Evolutionary conservation across 2,113 vertebrate species (phyloP), one percentile per base, ranked within the genome.

Genomic region (Barnardius zonarius): DNA sequence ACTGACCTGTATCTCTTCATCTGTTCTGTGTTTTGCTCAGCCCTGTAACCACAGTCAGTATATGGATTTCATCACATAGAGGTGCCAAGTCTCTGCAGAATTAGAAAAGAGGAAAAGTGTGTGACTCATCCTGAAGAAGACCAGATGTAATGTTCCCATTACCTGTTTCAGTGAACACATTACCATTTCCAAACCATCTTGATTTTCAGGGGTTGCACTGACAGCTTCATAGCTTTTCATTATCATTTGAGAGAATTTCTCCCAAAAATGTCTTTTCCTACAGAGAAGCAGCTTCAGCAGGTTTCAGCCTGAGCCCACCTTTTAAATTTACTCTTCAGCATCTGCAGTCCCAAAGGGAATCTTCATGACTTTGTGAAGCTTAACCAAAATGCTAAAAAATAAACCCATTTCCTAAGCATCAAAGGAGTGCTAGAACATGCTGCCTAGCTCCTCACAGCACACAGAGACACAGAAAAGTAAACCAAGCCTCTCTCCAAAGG

Each of bases 31-130:
- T 87, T 96, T 88, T 89, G 25, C 87, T 96, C 93, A 86, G 77
- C 67, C 51, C 67, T 78, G 74, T 87, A 95, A 95, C 85, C 46
- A 48, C 63, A 93, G 88, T 85, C 92, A 96, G 81, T 90, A 70
- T 83, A 96, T 97, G 94, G 93, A 97, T 96, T 97, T 96, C 95
- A 95, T 96, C 93, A 96, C 66, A 83, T 31, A 63, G 83, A 93
- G 85, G 87, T 97, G 97, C 96, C 96, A 97, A 95, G 88, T 80
- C 95, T 78, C 92, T 86, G 91, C 84, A 92, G 95, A 93, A 90
- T 93, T 78, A 92, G 80, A 79, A 55, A 86, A 46, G 69, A 89
- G 48, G 74, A 95, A 95, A 95, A 95, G 67, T 5, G 41, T 91
- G 81, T 93, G 96, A 97, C 77, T 95, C 73, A 93, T 72, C 68